Percentiles rank a stretch among this genome's conserved stretches.
phyloP scores from a whole-genome alignment of 2,113 vertebrate genomes.

The Drymodes brunneopygia region DNA sequence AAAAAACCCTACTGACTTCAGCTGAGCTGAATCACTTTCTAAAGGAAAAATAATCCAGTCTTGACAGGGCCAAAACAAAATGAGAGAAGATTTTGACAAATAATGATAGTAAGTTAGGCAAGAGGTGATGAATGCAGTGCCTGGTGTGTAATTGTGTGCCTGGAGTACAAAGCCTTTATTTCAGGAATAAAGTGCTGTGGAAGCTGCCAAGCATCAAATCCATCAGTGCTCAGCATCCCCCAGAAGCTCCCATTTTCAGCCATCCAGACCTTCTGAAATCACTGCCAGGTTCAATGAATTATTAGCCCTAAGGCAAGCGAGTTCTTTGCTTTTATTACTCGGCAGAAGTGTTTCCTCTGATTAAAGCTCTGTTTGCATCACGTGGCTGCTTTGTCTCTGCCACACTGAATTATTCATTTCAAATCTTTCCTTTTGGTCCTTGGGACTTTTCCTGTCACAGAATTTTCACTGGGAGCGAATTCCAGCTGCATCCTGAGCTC shows the following conservation, averaged over 20 bases:
- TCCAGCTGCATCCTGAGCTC: background rate
- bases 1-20: background rate
- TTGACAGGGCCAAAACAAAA: background rate
- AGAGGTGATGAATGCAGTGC: constrained; percentile 7
- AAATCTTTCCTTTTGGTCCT: background rate
- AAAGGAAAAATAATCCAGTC: background rate
- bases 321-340: background rate
- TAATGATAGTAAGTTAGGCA: background rate
- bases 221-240: background rate
- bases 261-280: background rate
- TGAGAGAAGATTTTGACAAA: constrained; percentile 15
- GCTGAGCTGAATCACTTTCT: background rate
- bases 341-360: background rate
- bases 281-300: constrained; percentile 12
- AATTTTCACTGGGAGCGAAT: background rate
- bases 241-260: background rate
- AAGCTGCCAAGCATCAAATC: background rate
- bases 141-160: constrained; percentile 20
- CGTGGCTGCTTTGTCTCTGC: background rate
- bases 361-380: background rate
- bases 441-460: background rate
- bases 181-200: background rate
- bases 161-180: background rate
- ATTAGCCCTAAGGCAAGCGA: constrained; percentile 2
- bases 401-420: background rate